Evolutionary conservation across 2,888 invertebrate genomes (phyloP), one percentile per base, ranked within the genome.

Genomic region (Formica aserva): DNA sequence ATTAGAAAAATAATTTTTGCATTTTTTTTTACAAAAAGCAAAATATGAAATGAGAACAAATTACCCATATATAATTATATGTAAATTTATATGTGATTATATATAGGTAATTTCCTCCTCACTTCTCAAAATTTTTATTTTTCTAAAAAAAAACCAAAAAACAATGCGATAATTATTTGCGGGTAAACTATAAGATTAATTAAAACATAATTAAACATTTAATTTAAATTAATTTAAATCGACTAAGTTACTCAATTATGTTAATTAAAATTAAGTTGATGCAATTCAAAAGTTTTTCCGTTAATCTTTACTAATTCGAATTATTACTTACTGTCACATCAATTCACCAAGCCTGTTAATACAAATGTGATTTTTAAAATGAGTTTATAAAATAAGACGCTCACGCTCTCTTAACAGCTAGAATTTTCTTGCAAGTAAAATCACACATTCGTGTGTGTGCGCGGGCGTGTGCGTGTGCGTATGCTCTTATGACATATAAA

Each of bases 401-500:
- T 83, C 74, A 84, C 72, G 77, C 52, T 89, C 75, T 26, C 65
- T 82, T 86, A 80, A 66, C 85, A 89, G 85, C 74, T 82, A 87
- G 84, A 90, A 85, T 75, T 90, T 86, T 72, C 57, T 84, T 84
- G 77, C 52, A 85, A 71, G 57, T 76, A 76, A 87, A 82, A 85
- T 85, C 84, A 85, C 84, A 75, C 83, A 87, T 71, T 5, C 29
- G 35, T 76, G 29, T 45, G 9, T 48, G 6, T 66, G 13, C 18
- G 32, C 26, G 41, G 15, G 22, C 32, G 26, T 22, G 29, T 18
- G 22, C 22, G 13, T 15, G 41, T 3, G 41, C 6, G 32, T 87
- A 85, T 90, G 87, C 87, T 87, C 85, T 86, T 90, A 88, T 87
- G 83, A 89, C 87, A 81, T 86, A 81, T 89, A 89, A 90, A 85